phyloP scores from a whole-genome alignment of 2,888 invertebrate genomes.

The Tenthredo notha region DNA sequence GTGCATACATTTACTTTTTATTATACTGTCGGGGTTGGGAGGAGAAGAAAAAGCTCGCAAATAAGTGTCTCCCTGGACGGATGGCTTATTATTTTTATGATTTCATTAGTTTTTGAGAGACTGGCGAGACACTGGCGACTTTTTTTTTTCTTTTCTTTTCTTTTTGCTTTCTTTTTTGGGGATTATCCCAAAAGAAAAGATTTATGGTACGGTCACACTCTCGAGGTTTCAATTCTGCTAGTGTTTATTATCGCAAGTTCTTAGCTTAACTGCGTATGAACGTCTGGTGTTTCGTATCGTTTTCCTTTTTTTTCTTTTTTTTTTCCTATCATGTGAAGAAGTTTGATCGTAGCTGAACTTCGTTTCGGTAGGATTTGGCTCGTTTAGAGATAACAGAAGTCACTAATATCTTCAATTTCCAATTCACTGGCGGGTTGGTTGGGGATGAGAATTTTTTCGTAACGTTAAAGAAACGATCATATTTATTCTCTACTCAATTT shows the following conservation, averaged over 20 bases:
- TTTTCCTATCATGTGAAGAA: neutral
- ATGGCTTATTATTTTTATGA: slow-evolving; percentile 47
- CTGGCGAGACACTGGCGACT: neutral
- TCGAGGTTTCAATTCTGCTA: slow-evolving; percentile 6
- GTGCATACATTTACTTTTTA: slow-evolving; percentile 12
- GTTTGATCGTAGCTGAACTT: neutral
- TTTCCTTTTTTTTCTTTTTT: neutral
- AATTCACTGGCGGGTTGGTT: neutral
- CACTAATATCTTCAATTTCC: neutral
- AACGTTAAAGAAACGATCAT: neutral
- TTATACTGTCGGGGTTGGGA: neutral
- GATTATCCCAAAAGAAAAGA: slow-evolving; percentile 37
- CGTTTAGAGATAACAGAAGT: neutral
- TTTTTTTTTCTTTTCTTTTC: neutral
- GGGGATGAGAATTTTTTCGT: neutral
- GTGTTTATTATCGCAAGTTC: slow-evolving; percentile 9
- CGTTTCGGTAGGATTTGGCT: neutral
- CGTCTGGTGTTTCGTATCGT: slow-evolving; percentile 10
- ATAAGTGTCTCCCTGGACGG: slow-evolving; percentile 26
- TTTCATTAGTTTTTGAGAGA: slow-evolving; percentile 40
- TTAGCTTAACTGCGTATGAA: neutral
- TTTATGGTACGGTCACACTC: slow-evolving; percentile 32
- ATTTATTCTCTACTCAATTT: neutral
- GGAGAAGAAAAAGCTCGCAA: neutral
- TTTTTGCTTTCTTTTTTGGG: neutral